Evolutionary conservation across 2,888 invertebrate species (phyloP).

Genomic region (Drosophila hamatofila): DNA sequence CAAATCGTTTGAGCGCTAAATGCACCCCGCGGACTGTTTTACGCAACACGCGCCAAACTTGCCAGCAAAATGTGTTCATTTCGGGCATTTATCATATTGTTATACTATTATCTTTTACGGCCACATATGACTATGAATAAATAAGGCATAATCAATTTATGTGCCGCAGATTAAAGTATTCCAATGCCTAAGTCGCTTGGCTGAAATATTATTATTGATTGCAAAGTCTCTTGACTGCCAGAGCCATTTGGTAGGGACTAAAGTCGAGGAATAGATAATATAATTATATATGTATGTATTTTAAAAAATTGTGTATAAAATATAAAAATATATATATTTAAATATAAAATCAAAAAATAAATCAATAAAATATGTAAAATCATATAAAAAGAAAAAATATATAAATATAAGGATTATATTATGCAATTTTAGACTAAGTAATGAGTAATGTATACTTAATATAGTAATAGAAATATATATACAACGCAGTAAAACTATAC

Average conservation of each 20-base stretch:
- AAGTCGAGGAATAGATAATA: neutral
- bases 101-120: conserved; percentile 6
- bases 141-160: conserved; percentile 11
- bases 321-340: too few species aligned
- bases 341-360: too few species aligned
- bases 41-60: conserved; percentile 24
- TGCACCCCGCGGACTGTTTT: conserved; percentile 53
- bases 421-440: too few species aligned
- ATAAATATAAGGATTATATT: too few species aligned
- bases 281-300: too few species aligned
- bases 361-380: too few species aligned
- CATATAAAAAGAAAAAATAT: too few species aligned
- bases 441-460: too few species aligned
- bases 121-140: conserved; percentile 13
- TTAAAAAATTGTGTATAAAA: too few species aligned
- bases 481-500: too few species aligned
- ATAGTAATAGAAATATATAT: too few species aligned
- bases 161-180: conserved; percentile 1
- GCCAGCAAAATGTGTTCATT: neutral
- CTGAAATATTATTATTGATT: neutral
- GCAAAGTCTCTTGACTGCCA: neutral
- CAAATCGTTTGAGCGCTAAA: conserved; percentile 59
- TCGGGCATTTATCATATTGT: conserved; percentile 4
- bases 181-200: neutral
- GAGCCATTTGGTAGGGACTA: neutral